phyloP scores from a whole-genome alignment of 2,113 vertebrate genomes.

The Chionomys nivalis region DNA sequence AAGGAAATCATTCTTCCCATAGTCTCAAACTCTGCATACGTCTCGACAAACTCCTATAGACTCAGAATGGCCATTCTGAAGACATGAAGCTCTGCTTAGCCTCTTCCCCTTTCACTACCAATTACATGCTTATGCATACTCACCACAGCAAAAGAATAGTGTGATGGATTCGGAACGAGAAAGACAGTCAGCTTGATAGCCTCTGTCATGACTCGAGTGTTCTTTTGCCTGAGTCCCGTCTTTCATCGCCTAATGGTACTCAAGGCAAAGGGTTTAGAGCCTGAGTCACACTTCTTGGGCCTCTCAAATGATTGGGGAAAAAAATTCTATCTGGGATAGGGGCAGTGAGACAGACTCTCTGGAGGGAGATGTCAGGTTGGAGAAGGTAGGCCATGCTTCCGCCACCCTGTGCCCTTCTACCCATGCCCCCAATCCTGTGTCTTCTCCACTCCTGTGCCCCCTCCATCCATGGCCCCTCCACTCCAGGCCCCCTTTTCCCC shows the following conservation, averaged over 20 bases:
- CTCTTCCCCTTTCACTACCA: background rate
- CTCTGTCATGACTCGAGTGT: background rate
- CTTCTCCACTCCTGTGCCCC: background rate
- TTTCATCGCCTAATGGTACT: background rate
- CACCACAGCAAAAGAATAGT: background rate
- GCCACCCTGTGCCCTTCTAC: too few relatives aligned
- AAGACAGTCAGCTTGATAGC: background rate
- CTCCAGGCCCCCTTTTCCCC: background rate
- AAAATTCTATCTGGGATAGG: background rate
- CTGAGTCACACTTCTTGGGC: background rate
- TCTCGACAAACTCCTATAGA: too few relatives aligned
- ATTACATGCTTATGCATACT: too few relatives aligned
- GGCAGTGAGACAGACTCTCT: background rate
- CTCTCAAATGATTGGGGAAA: background rate
- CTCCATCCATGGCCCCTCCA: too few relatives aligned
- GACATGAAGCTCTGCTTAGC: accelerated
- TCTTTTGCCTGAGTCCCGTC: background rate
- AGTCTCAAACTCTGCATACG: background rate
- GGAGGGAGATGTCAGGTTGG: background rate
- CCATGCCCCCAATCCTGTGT: background rate
- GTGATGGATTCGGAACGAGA: background rate
- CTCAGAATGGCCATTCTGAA: background rate
- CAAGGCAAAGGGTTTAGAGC: background rate
- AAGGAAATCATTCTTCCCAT: background rate
- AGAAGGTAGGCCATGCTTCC: background rate